Base-by-base conservation (phyloP, 1,140 invertebrate genomes). In the Amyelois transitella region DNA sequence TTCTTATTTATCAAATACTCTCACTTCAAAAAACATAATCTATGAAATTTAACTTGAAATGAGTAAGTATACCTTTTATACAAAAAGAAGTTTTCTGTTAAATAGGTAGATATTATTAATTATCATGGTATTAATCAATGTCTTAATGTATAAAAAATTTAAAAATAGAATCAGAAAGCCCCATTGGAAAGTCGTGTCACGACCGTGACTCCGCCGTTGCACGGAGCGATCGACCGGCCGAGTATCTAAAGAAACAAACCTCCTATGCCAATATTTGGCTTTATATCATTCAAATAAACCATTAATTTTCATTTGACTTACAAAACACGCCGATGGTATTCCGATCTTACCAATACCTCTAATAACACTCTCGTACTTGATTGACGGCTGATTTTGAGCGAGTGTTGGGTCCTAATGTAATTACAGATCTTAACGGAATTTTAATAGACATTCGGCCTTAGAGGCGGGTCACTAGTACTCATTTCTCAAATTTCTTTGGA, bases 341-440 rank as follows among this genome's bases (percentile, higher is more conserved):
- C 19, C 7, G 24, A 43, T 19, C 25, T 49, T 53, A 25, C 47
- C 28, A 51, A 57, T 57, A 57, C 55, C 48, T 51, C 50, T 70
- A 70, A 70, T 66, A 72, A 74, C 64, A 60, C 62, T 63, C 58
- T 56, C 50, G 14, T 25, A 45, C n/a, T n/a, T 78, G 75, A 78
- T 75, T 74, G 75, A 78, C 75, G 69, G 62, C 38, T 62, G 69
- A 68, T 69, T 66, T 68, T 67, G 66, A 61, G 64, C 63, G 47
- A 51, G 47, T 51, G 55, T 49, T 51, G 55, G 21, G 32, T 47
- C 49, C 45, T 74, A 74, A 78, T 76, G 71, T 75, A 78, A 78
- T 78, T 75, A 78, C 55, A 66, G 60, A 69, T 67, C 55, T 61
- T 70, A 75, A 72, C 68, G 75, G 72, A 78, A 75, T 75, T 73